These are phyloP conservation scores for Macaria notata DNA, from an alignment of 2,888 invertebrate genomes.

Conservation along the genomic window DNA sequence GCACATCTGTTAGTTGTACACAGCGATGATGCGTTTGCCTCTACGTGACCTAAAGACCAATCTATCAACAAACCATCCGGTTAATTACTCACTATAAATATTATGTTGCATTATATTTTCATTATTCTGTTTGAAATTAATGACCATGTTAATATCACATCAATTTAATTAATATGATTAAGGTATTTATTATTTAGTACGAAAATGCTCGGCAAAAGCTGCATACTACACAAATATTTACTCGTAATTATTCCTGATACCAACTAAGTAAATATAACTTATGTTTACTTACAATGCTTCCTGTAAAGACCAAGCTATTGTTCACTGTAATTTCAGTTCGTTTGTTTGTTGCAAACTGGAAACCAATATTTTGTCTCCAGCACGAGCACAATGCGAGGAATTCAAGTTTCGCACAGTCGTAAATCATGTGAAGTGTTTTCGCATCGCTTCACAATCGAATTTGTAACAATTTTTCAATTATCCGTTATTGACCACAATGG, in stretches of 20 bases:
- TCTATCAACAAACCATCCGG: slow-evolving; percentile 58
- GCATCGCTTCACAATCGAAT: slow-evolving; percentile 71
- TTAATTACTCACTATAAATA: slow-evolving; percentile 54
- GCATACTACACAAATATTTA: too few species aligned
- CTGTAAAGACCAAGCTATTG: too few species aligned
- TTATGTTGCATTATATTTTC: too few species aligned
- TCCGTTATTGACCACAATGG: slow-evolving; percentile 78
- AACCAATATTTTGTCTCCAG: slow-evolving; percentile 45
- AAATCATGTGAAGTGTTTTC: slow-evolving; percentile 69
- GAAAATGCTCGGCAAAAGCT: too few species aligned
- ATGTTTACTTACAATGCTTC: too few species aligned
- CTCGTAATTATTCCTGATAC: too few species aligned
- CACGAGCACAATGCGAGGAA: slow-evolving; percentile 47
- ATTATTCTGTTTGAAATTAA: too few species aligned
- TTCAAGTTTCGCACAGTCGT: slow-evolving; percentile 60
- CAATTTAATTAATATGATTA: too few species aligned
- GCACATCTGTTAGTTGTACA: slow-evolving; percentile 71
- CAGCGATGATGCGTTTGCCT: slow-evolving; percentile 43
- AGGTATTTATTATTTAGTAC: too few species aligned
- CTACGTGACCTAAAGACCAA: slow-evolving; percentile 60
- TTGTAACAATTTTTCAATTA: slow-evolving; percentile 79
- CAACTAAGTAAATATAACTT: too few species aligned
- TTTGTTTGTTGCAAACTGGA: slow-evolving; percentile 29
- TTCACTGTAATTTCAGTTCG: slow-evolving; percentile 21
- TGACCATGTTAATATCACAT: too few species aligned